These are phyloP conservation scores for Podilymbus podiceps DNA, from an alignment of 2,113 vertebrate species.

Conservation along the genomic window DNA sequence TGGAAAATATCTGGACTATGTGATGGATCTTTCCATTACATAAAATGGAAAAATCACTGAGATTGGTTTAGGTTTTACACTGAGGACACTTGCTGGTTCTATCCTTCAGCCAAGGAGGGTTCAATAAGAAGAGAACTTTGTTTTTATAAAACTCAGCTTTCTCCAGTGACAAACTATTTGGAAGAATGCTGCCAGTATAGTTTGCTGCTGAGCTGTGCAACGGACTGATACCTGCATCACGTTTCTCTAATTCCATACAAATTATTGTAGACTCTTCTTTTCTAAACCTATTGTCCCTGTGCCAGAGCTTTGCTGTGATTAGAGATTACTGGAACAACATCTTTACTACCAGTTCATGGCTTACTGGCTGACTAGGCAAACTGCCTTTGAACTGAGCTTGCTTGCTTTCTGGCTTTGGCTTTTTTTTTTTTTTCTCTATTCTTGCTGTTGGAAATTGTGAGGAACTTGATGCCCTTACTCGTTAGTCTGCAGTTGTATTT, in stretches of 20 bases:
- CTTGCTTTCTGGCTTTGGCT: neutral
- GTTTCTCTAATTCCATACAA: neutral
- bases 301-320: neutral
- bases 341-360: neutral
- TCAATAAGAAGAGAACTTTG: neutral
- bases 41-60: neutral
- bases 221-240: neutral
- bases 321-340: neutral
- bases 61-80: neutral
- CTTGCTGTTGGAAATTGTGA: neutral
- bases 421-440: neutral
- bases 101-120: neutral
- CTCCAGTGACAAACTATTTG: neutral
- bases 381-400: neutral
- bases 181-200: neutral
- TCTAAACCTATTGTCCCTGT: neutral
- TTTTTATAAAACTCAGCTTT: neutral
- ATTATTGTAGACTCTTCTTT: neutral
- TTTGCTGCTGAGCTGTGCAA: neutral
- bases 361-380: neutral
- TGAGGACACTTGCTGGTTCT: neutral
- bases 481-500: neutral
- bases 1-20: neutral
- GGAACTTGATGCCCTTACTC: neutral
- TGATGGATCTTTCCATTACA: neutral